These are phyloP conservation scores for Alligator mississippiensis DNA, from an alignment of 2,113 vertebrate species.

Conservation along the genomic window DNA sequence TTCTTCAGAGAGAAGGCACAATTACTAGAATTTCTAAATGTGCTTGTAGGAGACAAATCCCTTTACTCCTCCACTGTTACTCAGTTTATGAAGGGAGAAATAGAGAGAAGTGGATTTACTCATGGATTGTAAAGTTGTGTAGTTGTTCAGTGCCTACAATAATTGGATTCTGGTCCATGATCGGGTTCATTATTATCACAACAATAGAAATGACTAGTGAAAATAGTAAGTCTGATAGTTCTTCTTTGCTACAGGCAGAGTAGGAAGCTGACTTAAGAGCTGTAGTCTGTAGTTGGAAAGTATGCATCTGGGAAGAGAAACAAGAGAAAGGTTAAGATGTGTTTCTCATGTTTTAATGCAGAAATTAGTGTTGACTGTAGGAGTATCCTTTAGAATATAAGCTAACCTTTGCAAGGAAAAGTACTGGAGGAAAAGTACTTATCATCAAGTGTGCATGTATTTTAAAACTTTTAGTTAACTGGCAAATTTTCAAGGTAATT, in stretches of 20 bases:
- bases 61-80: not conserved
- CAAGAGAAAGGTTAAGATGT: not conserved
- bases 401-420: not conserved
- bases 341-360: not conserved
- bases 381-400: not conserved
- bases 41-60: not conserved
- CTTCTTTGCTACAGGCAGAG: not conserved
- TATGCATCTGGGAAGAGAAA: fast-evolving
- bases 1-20: not conserved
- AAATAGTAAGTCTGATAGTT: not conserved
- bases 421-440: not conserved
- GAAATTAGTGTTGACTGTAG: not conserved
- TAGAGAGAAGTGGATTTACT: not conserved
- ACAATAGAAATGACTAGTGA: not conserved
- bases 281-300: not conserved
- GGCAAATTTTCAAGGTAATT: not conserved
- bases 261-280: not conserved
- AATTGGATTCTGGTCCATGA: fast-evolving
- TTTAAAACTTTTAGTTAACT: not conserved
- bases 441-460: not conserved
- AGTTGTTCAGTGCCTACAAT: not conserved
- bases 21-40: not conserved
- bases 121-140: not conserved
- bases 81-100: not conserved
- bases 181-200: not conserved